phyloP scores from a whole-genome alignment of 2,113 vertebrate genomes.

The Zosterops borbonicus region DNA sequence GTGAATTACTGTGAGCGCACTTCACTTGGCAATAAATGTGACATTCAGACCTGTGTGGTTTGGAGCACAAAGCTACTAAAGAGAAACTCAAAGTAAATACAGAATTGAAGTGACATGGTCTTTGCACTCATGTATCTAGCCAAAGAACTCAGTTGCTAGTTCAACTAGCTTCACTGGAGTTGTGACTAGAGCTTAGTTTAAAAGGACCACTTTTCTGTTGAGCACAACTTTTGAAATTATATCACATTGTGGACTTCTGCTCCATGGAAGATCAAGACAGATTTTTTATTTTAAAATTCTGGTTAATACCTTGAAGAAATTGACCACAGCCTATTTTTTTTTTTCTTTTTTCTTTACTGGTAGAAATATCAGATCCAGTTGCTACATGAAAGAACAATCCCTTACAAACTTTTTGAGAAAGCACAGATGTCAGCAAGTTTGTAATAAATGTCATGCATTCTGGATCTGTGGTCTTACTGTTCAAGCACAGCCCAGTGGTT shows the following conservation, averaged over 20 bases:
- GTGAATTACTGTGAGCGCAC: not conserved
- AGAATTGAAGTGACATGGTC: not conserved
- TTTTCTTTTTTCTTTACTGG: not conserved
- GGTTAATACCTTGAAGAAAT: not conserved
- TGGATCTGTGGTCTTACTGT: not conserved
- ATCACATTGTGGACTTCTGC: not conserved
- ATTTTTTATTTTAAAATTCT: not conserved
- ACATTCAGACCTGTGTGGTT: accelerated
- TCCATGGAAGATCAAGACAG: not conserved
- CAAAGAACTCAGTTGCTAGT: not conserved
- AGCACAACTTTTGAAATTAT: not conserved
- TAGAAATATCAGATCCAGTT: not conserved
- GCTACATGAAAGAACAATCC: not conserved
- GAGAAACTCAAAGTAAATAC: not conserved
- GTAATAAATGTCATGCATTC: not conserved
- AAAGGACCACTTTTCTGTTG: not conserved
- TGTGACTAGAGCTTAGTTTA: not conserved
- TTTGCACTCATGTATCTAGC: not conserved
- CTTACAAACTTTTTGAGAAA: not conserved
- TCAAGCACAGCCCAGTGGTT: not conserved
- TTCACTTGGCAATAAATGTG: not conserved
- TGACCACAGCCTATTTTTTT: not conserved
- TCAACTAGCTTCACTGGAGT: not conserved
- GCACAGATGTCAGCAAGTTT: not conserved
- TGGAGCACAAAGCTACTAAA: not conserved